Conservation (phyloP, 1,140 invertebrate species). For the Cyclargus thomasi region DNA sequence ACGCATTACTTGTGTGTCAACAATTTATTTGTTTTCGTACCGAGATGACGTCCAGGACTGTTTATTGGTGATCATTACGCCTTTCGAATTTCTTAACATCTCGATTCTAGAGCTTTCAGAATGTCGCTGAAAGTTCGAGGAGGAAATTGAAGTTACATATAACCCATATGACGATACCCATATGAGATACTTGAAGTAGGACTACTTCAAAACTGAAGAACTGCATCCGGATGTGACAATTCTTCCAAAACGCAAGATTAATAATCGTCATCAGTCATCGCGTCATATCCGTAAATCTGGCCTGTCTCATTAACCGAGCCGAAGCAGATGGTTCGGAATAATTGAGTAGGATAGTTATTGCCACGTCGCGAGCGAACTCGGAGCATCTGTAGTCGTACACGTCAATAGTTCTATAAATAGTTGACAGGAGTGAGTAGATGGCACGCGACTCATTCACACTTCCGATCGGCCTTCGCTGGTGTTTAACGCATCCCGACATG, state of each 20-base stretch:
- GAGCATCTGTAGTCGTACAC: constrained; percentile 17
- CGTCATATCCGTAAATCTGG: not conserved
- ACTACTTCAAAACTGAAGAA: not conserved
- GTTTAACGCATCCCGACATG: constrained; percentile 42
- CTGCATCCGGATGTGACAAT: not conserved
- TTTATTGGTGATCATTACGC: not conserved
- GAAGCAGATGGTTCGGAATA: not conserved
- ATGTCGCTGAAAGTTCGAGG: not conserved
- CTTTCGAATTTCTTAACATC: not conserved
- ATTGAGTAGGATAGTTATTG: not conserved
- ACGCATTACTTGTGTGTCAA: not conserved
- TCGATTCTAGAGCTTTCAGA: not conserved
- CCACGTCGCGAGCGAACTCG: not conserved
- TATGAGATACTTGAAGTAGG: too few relatives aligned
- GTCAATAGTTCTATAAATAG: constrained; percentile 45
- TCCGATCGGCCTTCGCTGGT: constrained; percentile 46
- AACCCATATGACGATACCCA: too few relatives aligned
- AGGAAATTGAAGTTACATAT: too few relatives aligned
- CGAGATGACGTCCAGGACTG: not conserved
- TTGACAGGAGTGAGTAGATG: constrained; percentile 35
- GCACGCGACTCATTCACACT: constrained; percentile 59
- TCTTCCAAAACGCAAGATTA: not conserved
- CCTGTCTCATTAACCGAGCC: not conserved
- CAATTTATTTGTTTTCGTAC: constrained; percentile 1
- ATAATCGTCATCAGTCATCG: not conserved